phyloP scores from a whole-genome alignment of 2,888 invertebrate genomes.

The Eurytoma adleriae region DNA sequence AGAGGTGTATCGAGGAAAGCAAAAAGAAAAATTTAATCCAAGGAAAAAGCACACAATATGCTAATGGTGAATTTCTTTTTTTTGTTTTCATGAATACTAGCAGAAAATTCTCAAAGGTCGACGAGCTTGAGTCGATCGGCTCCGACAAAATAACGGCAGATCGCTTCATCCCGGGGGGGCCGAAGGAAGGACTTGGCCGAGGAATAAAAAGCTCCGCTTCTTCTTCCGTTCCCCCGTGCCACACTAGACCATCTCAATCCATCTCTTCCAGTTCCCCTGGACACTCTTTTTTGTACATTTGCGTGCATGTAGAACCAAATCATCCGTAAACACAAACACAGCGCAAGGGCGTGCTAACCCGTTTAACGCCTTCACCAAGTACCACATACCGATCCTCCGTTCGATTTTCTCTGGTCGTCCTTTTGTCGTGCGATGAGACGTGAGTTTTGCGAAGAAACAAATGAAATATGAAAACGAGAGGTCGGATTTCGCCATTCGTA shows the following conservation, averaged over 20 bases:
- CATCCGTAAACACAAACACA: constrained; percentile 11
- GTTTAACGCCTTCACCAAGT: constrained; percentile 23
- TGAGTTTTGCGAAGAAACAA: not conserved
- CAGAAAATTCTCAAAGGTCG: constrained; percentile 52
- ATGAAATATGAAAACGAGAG: not conserved
- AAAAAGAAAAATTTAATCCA: constrained; percentile 1
- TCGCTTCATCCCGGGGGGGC: constrained; percentile 44
- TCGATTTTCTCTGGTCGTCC: constrained; percentile 39
- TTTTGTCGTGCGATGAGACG: constrained; percentile 17
- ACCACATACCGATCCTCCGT: constrained; percentile 31
- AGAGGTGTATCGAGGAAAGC: too few species aligned
- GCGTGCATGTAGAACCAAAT: constrained; percentile 45
- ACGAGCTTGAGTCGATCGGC: constrained; percentile 49
- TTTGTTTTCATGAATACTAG: constrained; percentile 49
- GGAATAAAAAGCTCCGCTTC: constrained; percentile 46
- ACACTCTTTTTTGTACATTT: constrained; percentile 55
- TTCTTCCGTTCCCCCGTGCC: constrained; percentile 52
- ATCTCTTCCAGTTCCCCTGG: constrained; percentile 53
- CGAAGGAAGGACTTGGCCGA: constrained; percentile 49
- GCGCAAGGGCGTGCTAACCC: constrained; percentile 30
- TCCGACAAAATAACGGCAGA: constrained; percentile 49
- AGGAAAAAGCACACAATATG: not conserved
- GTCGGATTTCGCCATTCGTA: constrained; percentile 31
- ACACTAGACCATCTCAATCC: constrained; percentile 33
- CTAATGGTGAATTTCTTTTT: constrained; percentile 18